Percentiles rank a stretch among this genome's conserved stretches.
These are phyloP conservation scores for Knipowitschia caucasica DNA, from an alignment of 2,797 vertebrate genomes.

Conservation along the genomic window DNA sequence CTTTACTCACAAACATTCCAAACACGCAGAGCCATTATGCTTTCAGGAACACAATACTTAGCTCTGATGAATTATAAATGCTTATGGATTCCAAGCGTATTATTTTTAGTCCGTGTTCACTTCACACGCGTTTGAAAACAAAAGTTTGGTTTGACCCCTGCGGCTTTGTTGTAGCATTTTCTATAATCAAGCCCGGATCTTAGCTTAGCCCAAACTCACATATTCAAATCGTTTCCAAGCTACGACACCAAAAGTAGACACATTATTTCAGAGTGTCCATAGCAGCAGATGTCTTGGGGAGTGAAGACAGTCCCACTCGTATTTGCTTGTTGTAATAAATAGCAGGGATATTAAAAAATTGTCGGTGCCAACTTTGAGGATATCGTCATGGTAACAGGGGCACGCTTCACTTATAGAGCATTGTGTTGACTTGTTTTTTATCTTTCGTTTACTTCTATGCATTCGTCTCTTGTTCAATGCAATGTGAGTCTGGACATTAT, in stretches of 20 bases:
- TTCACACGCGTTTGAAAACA: conserved; percentile 14
- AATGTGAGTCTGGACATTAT: neutral
- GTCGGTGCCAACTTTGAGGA: conserved; percentile 11
- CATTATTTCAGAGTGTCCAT: neutral
- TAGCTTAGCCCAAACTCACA: neutral
- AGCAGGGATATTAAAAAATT: conserved; percentile 17
- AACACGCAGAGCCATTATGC: conserved; percentile 33
- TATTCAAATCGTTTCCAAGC: conserved; percentile 1
- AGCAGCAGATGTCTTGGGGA: conserved; percentile 1
- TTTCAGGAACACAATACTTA: conserved; percentile 61
- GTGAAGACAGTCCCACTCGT: conserved; percentile 9
- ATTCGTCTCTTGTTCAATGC: neutral
- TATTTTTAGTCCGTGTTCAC: conserved; percentile 47
- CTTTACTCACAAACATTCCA: conserved; percentile 11
- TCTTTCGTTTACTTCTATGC: conserved; percentile 1
- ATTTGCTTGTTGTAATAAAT: conserved; percentile 16
- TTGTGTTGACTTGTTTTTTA: conserved; percentile 8
- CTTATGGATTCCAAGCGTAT: conserved; percentile 41
- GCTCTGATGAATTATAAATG: conserved; percentile 61
- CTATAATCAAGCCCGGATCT: neutral
- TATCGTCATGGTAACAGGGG: conserved; percentile 48
- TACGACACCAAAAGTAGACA: neutral
- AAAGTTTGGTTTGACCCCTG: conserved; percentile 22
- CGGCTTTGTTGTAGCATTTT: neutral
- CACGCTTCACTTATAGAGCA: conserved; percentile 6